These are phyloP conservation scores for Oegoconia quadripuncta DNA, from an alignment of 2,888 invertebrate genomes.

Conservation along the genomic window DNA sequence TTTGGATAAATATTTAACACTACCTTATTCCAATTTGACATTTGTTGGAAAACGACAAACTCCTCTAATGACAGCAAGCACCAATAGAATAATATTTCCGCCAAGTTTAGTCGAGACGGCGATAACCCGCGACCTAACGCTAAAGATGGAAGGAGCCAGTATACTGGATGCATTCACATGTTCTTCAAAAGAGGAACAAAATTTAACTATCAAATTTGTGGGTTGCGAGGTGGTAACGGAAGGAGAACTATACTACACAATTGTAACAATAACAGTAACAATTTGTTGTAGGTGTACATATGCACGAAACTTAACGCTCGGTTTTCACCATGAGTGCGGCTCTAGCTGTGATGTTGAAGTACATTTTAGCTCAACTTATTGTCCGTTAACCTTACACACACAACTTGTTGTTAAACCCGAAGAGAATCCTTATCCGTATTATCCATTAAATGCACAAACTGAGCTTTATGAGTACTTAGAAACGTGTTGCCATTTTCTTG, in stretches of 20 bases:
- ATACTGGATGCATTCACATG: slow-evolving; percentile 42
- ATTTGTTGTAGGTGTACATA: slow-evolving; percentile 34
- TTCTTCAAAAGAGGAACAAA: slow-evolving; percentile 42
- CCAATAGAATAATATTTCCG: slow-evolving; percentile 56
- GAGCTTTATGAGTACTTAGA: slow-evolving; percentile 53
- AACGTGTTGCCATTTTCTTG: slow-evolving; percentile 48
- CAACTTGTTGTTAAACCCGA: slow-evolving; percentile 32
- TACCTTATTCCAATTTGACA: slow-evolving; percentile 62
- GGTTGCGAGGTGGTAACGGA: slow-evolving; percentile 26
- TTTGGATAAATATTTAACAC: slow-evolving; percentile 57
- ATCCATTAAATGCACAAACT: slow-evolving; percentile 43
- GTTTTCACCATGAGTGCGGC: slow-evolving; percentile 48
- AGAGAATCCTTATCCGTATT: slow-evolving; percentile 62
- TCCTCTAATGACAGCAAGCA: slow-evolving; percentile 47
- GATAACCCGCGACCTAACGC: slow-evolving; percentile 33
- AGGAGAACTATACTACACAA: slow-evolving; percentile 32
- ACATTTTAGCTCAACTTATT: slow-evolving; percentile 55
- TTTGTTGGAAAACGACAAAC: slow-evolving; percentile 53
- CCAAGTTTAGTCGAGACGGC: slow-evolving; percentile 44
- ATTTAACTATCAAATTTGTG: slow-evolving; percentile 39
- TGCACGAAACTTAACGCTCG: slow-evolving; percentile 36
- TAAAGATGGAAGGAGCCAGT: slow-evolving; percentile 43
- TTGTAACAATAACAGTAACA: slow-evolving; percentile 42
- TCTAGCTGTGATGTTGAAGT: slow-evolving; percentile 60
- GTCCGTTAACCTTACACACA: slow-evolving; percentile 58